Percentiles rank a stretch among this genome's conserved stretches.
Evolutionary conservation across 2,888 invertebrate species (phyloP).

Genomic region (Acrobasis suavella): DNA sequence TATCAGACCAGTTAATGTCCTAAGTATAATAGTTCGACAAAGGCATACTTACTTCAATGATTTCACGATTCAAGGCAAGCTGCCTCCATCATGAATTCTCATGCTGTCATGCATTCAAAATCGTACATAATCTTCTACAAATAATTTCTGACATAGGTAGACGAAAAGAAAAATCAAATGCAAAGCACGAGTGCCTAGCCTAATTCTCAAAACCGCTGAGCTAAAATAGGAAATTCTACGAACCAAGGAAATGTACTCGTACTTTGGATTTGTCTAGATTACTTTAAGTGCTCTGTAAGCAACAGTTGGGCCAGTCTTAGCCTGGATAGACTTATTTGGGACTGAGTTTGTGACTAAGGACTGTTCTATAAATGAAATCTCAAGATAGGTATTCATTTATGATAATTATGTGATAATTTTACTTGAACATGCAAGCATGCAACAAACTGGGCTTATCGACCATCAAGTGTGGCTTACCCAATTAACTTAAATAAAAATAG

Average conservation of each 20-base stretch:
- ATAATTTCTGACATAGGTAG: too few relatives aligned
- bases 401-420: constrained; percentile 13
- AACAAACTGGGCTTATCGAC: background rate
- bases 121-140: too few relatives aligned
- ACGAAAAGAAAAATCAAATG: too few relatives aligned
- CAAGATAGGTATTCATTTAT: constrained; percentile 17
- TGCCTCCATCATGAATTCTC: too few relatives aligned
- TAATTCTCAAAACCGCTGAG: background rate
- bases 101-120: too few relatives aligned
- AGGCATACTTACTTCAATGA: too few relatives aligned
- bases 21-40: too few relatives aligned
- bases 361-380: constrained; percentile 19
- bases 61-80: too few relatives aligned
- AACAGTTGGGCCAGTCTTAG: constrained; percentile 17
- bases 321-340: constrained; percentile 20
- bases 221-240: constrained; percentile 9
- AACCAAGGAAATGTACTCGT: constrained; percentile 7
- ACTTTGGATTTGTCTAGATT: constrained; percentile 26
- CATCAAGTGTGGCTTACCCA: background rate
- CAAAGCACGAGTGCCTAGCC: background rate
- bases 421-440: constrained; percentile 6
- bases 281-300: constrained; percentile 21
- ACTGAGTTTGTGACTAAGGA: constrained; percentile 16
- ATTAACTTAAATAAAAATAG: background rate
- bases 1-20: too few relatives aligned